Evolutionary conservation across 2,797 vertebrate species (phyloP), one percentile per base, ranked within the genome.

Genomic region (Discoglossus pictus): DNA sequence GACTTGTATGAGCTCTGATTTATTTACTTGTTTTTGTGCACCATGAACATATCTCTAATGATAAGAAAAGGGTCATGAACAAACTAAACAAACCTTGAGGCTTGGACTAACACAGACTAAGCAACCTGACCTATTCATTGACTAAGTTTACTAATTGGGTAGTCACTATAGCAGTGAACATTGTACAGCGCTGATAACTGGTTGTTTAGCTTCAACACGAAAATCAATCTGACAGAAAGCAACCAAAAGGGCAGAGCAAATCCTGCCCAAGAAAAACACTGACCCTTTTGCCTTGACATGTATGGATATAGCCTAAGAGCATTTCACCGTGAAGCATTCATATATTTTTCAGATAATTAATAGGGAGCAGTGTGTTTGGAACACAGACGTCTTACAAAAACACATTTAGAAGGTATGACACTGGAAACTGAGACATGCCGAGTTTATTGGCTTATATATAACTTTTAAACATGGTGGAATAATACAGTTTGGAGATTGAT

Each of bases 81-180:
- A 86, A 84, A 36, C 75, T 78, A 78, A 77, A 73, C 43, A 75
- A 61, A 79, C 62, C 71, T 74, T 73, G 71, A 79, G 34, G 20
- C 35, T 66, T 71, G 64, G 48, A 67, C 65, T 78, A 13, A 9
- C 59, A 82, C 25, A 72, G 35, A 64, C 39, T 7, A 60, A 16
- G 50, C 67, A 82, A 64, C 61, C 70, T 68, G 82, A 88, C 84
- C 84, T 84, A 20, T 78, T 80, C 77, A 82, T 82, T 82, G 86
- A 86, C 78, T 58, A 43, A 72, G 44, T 76, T 83, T 78, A 79
- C 82, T 90, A 89, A 88, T 89, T 88, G 84, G 83, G 61, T 73
- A 61, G 17, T 83, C 68, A 75, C 65, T 74, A 77, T 69, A 73
- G 64, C 74, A 76, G 70, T 51, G 9, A 77, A 67, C 48, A 75